Conservation (phyloP, 2,797 vertebrate species). For the Enteromius thamalakanensis region DNA sequence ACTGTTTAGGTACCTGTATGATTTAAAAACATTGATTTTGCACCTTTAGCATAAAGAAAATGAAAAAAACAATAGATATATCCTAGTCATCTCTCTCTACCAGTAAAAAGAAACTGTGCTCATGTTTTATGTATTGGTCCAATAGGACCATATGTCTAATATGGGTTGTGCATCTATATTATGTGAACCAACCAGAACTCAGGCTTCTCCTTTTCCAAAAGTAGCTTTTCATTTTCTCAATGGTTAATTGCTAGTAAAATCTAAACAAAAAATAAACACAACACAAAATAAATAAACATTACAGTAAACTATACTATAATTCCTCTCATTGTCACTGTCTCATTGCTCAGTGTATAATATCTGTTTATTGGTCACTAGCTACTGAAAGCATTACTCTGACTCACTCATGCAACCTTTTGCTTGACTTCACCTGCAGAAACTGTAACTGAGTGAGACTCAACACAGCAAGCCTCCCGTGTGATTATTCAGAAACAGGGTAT, state of each 20-base stretch:
- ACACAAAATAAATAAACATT: background rate
- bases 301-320: background rate
- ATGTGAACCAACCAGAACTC: background rate
- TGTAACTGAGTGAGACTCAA: constrained; percentile 19
- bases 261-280: background rate
- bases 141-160: background rate
- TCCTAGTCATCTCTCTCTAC: background rate
- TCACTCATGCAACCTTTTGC: background rate
- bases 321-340: background rate
- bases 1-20: fast-evolving
- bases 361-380: constrained; percentile 2
- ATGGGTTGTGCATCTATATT: background rate
- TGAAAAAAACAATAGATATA: no score
- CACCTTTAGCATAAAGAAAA: background rate
- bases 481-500: constrained; percentile 69
- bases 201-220: background rate
- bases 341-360: background rate
- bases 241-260: background rate
- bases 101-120: background rate
- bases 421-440: constrained; percentile 22
- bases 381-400: constrained; percentile 14
- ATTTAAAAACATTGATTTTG: background rate
- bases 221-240: background rate
- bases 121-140: background rate
- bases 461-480: constrained; percentile 52